A percentile compares a stretch with the other conserved stretches of the same genome.
These are phyloP conservation scores for Thecocarcelia acutangulata DNA, from an alignment of 2,888 invertebrate genomes.

Conservation along the genomic window DNA sequence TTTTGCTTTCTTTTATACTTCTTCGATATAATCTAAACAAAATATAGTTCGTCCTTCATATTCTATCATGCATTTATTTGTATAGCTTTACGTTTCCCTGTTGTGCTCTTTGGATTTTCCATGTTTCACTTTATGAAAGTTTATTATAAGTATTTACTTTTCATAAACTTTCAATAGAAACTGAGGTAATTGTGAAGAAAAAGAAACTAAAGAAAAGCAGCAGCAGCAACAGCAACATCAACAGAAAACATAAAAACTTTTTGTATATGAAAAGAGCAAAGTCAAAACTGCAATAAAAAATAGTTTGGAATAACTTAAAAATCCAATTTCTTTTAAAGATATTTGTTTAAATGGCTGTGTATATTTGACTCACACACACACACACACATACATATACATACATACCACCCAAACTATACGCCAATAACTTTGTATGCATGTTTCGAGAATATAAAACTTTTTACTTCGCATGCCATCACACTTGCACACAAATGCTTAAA, in stretches of 20 bases:
- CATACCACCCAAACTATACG: neutral
- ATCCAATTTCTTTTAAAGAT: conserved; percentile 50
- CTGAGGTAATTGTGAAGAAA: conserved; percentile 21
- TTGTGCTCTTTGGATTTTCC: conserved; percentile 37
- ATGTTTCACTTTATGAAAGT: conserved; percentile 53
- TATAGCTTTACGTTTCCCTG: conserved; percentile 10
- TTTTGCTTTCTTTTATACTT: conserved; percentile 19
- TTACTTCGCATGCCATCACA: conserved; percentile 35
- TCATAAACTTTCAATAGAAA: conserved; percentile 57
- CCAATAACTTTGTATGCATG: conserved; percentile 14
- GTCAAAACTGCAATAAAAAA: conserved; percentile 68
- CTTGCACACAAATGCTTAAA: neutral
- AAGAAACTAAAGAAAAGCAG: conserved; percentile 34
- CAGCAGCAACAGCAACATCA: neutral
- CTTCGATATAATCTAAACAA: conserved; percentile 34
- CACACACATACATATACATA: neutral
- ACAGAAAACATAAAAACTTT: conserved; percentile 2
- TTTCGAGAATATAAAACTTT: conserved; percentile 35
- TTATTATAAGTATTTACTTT: conserved; percentile 64
- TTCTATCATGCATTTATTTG: conserved; percentile 26
- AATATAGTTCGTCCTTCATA: conserved; percentile 45
- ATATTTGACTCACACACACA: neutral
- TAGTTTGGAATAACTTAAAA: conserved; percentile 68
- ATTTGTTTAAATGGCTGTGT: neutral
- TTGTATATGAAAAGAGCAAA: conserved; percentile 49